Percentiles rank a stretch among this genome's conserved stretches.
phyloP scores from a whole-genome alignment of 2,888 invertebrate species.

The Bhutanitis thaidina region DNA sequence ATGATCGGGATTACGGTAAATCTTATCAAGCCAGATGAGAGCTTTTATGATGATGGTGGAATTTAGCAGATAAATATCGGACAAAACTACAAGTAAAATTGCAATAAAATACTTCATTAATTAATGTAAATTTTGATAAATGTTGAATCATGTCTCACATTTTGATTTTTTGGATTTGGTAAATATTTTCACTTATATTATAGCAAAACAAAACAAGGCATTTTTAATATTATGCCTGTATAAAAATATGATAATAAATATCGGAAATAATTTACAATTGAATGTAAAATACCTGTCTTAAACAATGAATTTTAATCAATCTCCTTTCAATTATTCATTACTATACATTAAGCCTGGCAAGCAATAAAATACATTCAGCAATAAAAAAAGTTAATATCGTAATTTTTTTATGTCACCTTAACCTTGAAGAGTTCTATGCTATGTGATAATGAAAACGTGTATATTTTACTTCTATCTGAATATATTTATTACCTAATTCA shows the following conservation, averaged over 20 bases:
- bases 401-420: constrained; percentile 18
- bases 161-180: no score
- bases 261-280: constrained; percentile 1
- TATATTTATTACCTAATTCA: neutral
- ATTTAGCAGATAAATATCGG: no score
- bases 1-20: no score
- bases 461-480: constrained; percentile 13
- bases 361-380: constrained; percentile 13
- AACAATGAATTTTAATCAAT: constrained; percentile 13
- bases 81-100: no score
- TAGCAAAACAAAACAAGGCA: no score
- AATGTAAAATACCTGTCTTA: constrained; percentile 1
- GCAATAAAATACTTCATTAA: no score
- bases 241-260: neutral
- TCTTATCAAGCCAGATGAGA: no score
- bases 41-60: no score
- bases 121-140: no score
- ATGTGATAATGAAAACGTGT: neutral
- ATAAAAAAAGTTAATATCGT: constrained; percentile 17
- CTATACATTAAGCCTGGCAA: constrained; percentile 14
- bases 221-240: no score
- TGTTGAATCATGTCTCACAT: no score
- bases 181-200: no score
- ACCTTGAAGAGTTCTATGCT: constrained; percentile 12
- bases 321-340: constrained; percentile 18